Base-by-base conservation (phyloP, 1,140 invertebrate genomes). In the Drosophila fuyamai region DNA sequence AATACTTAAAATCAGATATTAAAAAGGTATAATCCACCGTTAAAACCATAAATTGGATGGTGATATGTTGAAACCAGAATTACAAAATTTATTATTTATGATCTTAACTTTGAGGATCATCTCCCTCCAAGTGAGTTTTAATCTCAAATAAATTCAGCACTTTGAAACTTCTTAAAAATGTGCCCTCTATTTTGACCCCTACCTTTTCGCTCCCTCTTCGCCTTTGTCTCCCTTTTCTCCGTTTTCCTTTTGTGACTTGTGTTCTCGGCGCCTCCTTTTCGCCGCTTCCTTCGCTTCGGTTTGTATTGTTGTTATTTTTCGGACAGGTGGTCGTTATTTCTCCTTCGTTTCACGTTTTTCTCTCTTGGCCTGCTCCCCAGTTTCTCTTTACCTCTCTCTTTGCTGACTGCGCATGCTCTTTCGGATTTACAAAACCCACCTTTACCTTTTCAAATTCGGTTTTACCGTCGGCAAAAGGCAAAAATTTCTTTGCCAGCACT, bases 301-400 rank as follows among this genome's bases (percentile, higher is more conserved):
- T 54, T 83, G 72, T 60, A 67, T 59, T 47, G 72, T 63, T 72
- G 63, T 47, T 58, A 40, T 58, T 56, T 60, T 70, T 85, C 62
- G 67, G 81, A 85, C 81, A 84, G 81, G 81, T 83, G 81, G 77
- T 84, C 81, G 81, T 72, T 61, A 58, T 62, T 41, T 44, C 46
- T 46, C 29, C 32, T 36, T 65, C 29, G 47, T 32, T 54, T 13
- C 62, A 27, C 40, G 4, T 10, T 38, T 43, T 46, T 10, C 27
- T 23, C 66, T 40, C 14, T 12, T 12, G 1, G 23, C 4, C 4
- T 23, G 23, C 23, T 16, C 38, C 13, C 46, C 4, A n/a, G 29
- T 46, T 14, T 46, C 46, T 23, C 27, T 47, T 47, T 18, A 23
- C 8, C 10, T 18, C 5, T 5, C 62, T 38, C 62, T 41, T 6